Evolutionary conservation across 2,797 vertebrate genomes (phyloP).

Genomic region (Coilia nasus): DNA sequence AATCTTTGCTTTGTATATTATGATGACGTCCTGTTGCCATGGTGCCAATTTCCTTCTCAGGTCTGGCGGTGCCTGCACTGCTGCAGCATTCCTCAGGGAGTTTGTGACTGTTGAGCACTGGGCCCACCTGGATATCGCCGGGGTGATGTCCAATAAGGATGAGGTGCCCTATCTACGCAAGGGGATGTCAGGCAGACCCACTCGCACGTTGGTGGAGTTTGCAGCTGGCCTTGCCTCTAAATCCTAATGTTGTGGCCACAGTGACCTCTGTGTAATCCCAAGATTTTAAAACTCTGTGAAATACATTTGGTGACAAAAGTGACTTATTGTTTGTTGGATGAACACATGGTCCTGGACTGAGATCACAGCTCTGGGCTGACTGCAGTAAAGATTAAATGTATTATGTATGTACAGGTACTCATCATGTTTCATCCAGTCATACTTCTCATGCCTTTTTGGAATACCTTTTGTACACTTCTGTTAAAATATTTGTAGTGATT

Average conservation of each 20-base stretch:
- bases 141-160: slow-evolving; percentile 96
- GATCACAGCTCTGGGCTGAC: not conserved
- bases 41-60: slow-evolving; percentile 63
- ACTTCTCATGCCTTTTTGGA: not conserved
- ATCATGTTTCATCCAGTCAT: not conserved
- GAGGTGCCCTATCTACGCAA: slow-evolving; percentile 92
- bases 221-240: slow-evolving; percentile 74
- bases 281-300: not conserved
- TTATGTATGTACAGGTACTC: not conserved
- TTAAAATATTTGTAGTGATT: not conserved
- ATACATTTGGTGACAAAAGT: slow-evolving; percentile 9
- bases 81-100: slow-evolving; percentile 92
- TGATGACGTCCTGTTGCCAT: not conserved
- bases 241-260: slow-evolving; percentile 48
- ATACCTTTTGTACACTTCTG: not conserved
- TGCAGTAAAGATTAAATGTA: not conserved
- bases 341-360: not conserved
- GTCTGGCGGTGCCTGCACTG: slow-evolving; percentile 93
- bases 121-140: slow-evolving; percentile 97
- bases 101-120: slow-evolving; percentile 90
- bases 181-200: slow-evolving; percentile 95
- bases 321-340: not conserved
- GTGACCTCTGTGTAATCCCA: slow-evolving; percentile 2
- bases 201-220: slow-evolving; percentile 90
- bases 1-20: no score